A percentile compares a stretch with the other conserved stretches of the same genome.
phyloP scores from a whole-genome alignment of 1,140 invertebrate genomes.

The Acromyrmex echinatior region DNA sequence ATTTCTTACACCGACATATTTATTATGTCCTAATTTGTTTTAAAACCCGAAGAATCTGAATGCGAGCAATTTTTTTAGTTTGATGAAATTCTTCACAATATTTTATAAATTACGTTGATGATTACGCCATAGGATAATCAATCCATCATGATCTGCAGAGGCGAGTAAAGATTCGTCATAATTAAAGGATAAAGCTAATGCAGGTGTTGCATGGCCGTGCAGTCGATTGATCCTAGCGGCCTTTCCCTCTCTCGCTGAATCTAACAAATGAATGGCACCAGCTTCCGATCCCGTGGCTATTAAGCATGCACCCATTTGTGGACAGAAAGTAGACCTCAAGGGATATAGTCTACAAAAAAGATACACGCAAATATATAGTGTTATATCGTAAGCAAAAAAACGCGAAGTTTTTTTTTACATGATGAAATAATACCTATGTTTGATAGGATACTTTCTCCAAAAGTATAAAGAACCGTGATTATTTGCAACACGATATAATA shows the following conservation, averaged over 20 bases:
- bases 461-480: constrained; percentile 80
- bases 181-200: constrained; percentile 95
- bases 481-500: constrained; percentile 86
- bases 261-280: constrained; percentile 94
- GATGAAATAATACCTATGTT: constrained; percentile 78
- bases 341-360: constrained; percentile 83
- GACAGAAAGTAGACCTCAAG: constrained; percentile 94
- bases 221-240: constrained; percentile 93
- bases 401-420: constrained; percentile 43
- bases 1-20: neutral
- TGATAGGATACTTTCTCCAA: constrained; percentile 87
- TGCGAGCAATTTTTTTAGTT: neutral
- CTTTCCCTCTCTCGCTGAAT: constrained; percentile 91
- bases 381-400: neutral
- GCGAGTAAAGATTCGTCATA: constrained; percentile 96
- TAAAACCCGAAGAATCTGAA: neutral
- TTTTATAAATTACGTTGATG: constrained; percentile 72
- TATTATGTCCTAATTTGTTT: neutral
- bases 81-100: neutral
- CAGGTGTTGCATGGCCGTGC: constrained; percentile 93
- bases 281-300: constrained; percentile 95
- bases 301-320: constrained; percentile 87
- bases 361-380: neutral
- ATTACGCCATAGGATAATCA: constrained; percentile 94
- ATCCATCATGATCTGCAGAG: constrained; percentile 93